A percentile compares a stretch with the other conserved stretches of the same genome.
phyloP scores from a whole-genome alignment of 2,797 vertebrate species.

The Enteromius treurensis region DNA sequence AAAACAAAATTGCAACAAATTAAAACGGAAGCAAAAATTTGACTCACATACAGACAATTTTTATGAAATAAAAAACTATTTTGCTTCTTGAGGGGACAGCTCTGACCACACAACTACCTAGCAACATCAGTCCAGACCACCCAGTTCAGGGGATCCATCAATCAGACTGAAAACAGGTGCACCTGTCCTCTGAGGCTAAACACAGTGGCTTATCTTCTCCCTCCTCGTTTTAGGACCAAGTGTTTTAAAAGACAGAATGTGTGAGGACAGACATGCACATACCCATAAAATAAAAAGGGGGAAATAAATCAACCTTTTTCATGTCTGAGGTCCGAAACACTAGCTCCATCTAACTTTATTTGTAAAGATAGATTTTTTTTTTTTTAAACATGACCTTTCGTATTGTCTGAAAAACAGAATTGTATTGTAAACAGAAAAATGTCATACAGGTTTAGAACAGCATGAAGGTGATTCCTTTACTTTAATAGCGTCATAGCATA shows the following conservation, averaged over 20 bases:
- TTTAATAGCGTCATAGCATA: background rate
- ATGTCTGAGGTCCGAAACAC: background rate
- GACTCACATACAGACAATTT: background rate
- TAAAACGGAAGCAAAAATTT: background rate
- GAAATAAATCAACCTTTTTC: background rate
- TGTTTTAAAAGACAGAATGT: background rate
- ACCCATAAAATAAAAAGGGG: background rate
- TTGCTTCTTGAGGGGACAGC: background rate
- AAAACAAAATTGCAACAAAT: conserved; percentile 15
- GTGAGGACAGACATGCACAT: background rate
- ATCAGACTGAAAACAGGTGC: conserved; percentile 46
- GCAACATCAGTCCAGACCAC: conserved; percentile 36
- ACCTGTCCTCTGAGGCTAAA: conserved; percentile 2
- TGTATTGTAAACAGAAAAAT: background rate
- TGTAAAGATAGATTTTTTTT: background rate
- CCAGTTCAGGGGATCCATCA: conserved; percentile 22
- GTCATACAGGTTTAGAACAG: background rate
- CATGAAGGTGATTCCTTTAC: background rate
- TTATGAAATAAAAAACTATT: background rate
- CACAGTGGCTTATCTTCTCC: conserved; percentile 4
- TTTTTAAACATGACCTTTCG: background rate
- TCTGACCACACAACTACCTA: conserved; percentile 26
- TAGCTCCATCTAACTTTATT: background rate
- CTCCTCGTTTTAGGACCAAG: conserved; percentile 18
- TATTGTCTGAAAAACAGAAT: no score